Evolutionary conservation across 2,888 invertebrate genomes (phyloP).

Genomic region (Drosophila mettleri): DNA sequence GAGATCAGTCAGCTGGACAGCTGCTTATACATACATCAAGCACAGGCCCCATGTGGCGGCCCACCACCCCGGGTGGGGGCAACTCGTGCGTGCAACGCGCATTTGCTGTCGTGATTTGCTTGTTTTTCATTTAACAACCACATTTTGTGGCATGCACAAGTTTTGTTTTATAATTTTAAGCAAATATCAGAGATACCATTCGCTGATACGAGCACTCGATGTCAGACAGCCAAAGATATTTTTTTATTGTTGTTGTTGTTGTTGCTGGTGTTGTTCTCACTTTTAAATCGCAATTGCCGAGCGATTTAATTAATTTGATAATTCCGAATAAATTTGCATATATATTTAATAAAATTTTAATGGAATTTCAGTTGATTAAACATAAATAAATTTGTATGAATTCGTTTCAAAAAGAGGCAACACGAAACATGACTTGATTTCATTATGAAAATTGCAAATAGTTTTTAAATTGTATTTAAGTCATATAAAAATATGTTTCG

Average conservation of each 20-base stretch:
- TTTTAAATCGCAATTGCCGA: not conserved
- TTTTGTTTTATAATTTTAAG: slow-evolving; percentile 74
- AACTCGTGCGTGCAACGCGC: slow-evolving; percentile 12
- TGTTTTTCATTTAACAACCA: slow-evolving; percentile 72
- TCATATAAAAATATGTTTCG: not conserved
- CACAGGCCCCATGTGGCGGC: not conserved
- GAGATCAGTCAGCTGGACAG: slow-evolving; percentile 50
- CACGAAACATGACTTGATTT: not conserved
- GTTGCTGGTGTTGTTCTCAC: no score
- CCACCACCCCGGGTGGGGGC: not conserved
- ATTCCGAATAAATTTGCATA: slow-evolving; percentile 2
- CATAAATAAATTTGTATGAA: not conserved
- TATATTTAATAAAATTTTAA: not conserved
- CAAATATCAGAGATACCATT: slow-evolving; percentile 54
- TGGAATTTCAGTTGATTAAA: not conserved
- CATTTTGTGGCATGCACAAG: slow-evolving; percentile 63
- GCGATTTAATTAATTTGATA: slow-evolving; percentile 17
- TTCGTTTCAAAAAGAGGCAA: not conserved
- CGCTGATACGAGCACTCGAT: slow-evolving; percentile 14
- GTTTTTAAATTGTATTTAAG: not conserved
- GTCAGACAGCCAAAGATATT: slow-evolving; percentile 1
- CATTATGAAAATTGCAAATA: not conserved
- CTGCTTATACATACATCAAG: slow-evolving; percentile 31
- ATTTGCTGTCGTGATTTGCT: slow-evolving; percentile 68
- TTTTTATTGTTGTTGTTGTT: no score